Percentiles rank a stretch among this genome's conserved stretches.
Conservation (phyloP, 2,888 invertebrate species). For the Drosophila kanekoi region DNA sequence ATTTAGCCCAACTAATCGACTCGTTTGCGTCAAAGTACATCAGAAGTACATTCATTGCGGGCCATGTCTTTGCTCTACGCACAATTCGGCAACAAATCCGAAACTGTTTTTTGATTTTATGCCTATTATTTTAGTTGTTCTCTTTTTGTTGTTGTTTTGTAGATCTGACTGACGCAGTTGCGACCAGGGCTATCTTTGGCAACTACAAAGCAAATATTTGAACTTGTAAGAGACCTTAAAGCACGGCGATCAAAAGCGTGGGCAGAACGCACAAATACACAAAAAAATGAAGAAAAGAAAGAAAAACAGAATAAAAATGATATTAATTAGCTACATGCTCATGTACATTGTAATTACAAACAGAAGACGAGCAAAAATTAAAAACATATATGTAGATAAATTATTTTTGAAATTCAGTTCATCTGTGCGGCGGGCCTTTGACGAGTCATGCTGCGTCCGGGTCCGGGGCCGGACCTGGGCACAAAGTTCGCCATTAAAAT, state of each 20-base stretch:
- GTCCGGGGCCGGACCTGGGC: conserved; percentile 18
- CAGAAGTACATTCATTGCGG: conserved; percentile 48
- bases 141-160: conserved; percentile 7
- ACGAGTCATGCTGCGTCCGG: conserved; percentile 11
- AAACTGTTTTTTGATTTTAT: conserved; percentile 25
- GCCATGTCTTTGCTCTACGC: conserved; percentile 50
- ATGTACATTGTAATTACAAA: conserved; percentile 70
- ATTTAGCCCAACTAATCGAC: conserved; percentile 70
- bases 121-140: conserved; percentile 2
- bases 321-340: conserved; percentile 71
- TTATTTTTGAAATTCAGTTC: conserved; percentile 28
- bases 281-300: conserved; percentile 3
- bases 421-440: conserved; percentile 30
- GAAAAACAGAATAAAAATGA: conserved; percentile 52
- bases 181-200: conserved; percentile 45
- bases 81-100: conserved; percentile 53
- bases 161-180: conserved; percentile 36
- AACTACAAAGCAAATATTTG: conserved; percentile 76
- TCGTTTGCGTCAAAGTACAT: conserved; percentile 70
- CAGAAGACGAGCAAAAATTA: conserved; percentile 56
- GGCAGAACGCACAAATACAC: conserved; percentile 7
- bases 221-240: conserved; percentile 70
- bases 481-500: conserved; percentile 46
- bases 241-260: conserved; percentile 61
- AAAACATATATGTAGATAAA: conserved; percentile 62